Evolutionary conservation across 2,113 vertebrate species (phyloP), one percentile per base, ranked within the genome.

Genomic region (Cranoglanis bouderius): DNA sequence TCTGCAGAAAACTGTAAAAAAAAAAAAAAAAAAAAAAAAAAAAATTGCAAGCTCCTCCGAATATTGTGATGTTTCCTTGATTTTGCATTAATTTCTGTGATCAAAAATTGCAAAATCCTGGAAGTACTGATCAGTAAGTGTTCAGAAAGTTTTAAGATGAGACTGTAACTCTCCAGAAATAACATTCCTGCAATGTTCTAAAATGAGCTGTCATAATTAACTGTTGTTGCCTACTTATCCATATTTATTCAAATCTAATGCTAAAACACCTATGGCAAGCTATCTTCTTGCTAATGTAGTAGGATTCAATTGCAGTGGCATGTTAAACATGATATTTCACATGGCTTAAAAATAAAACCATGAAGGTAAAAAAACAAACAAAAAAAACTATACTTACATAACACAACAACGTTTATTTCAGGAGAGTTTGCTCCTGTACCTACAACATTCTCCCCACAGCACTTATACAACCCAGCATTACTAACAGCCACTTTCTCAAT

Each of bases 331-430:
- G 12, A 53, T 26, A 84, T 43, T 38, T 85, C 3, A 83, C n/a
- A 43, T 59, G 8, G 10, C 13, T 74, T 61, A 51, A 53, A 6
- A 21, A 40, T 49, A 10, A 74, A 9, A 16, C 21, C 6, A 12
- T 24, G 2, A 26, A 43, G 4, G 49, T 35, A 70, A 29, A 63
- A 26, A 78, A 19, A 14, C 63, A 5, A 38, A 29, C 0, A 46
- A 13, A 51, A 3, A 51, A 16, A 16, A n/a, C n/a, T 13, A 57
- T 80, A 95, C 95, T 95, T 93, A 96, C 95, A 95, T 8, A 88
- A 63, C 0, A 96, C 93, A 18, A 86, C 0, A 85, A 95, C 82
- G 0, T 12, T 21, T 0, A 4, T 5, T 53, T 35, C 43, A 80
- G 72, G 0, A 67, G 92, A 92, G 0, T 49, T 2, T 0, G 70